A percentile compares a stretch with the other conserved stretches of the same genome.
Evolutionary conservation across 2,888 invertebrate species (phyloP).

Genomic region (Dasypogon diadema): DNA sequence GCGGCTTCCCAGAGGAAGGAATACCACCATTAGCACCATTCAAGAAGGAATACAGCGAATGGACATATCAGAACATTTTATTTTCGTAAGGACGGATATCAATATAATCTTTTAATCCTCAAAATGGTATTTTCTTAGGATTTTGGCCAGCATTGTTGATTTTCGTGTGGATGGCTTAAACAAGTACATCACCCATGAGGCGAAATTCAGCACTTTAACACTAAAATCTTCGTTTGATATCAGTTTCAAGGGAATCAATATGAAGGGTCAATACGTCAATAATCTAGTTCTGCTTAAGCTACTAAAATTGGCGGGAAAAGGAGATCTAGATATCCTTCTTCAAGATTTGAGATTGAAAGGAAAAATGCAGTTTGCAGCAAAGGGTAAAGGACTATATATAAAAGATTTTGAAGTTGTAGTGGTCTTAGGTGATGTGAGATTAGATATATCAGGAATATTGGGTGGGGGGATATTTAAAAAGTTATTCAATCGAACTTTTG

Average conservation of each 20-base stretch:
- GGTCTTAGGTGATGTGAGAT: constrained; percentile 60
- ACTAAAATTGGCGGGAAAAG: constrained; percentile 45
- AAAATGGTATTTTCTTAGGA: constrained; percentile 56
- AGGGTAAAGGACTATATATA: constrained; percentile 37
- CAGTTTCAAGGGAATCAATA: constrained; percentile 60
- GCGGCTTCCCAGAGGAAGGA: constrained; percentile 62
- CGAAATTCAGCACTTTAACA: constrained; percentile 61
- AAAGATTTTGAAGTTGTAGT: constrained; percentile 59
- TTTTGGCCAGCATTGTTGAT: constrained; percentile 61
- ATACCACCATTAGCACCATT: constrained; percentile 63
- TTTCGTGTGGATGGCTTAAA: constrained; percentile 61
- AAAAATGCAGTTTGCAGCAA: constrained; percentile 49
- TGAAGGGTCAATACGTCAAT: constrained; percentile 61
- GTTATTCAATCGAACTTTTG: constrained; percentile 38
- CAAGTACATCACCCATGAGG: constrained; percentile 60
- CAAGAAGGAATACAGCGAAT: constrained; percentile 57
- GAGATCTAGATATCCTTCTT: constrained; percentile 44
- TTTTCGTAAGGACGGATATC: constrained; percentile 49
- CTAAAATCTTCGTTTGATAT: constrained; percentile 62
- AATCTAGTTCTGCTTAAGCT: constrained; percentile 50
- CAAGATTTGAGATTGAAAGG: constrained; percentile 49
- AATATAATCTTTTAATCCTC: too few relatives aligned
- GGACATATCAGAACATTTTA: constrained; percentile 3
- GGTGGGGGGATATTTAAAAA: constrained; percentile 28
- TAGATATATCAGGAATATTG: constrained; percentile 62